These are phyloP conservation scores for Phalacrocorax brasilianus DNA, from an alignment of 2,113 vertebrate genomes.

Conservation along the genomic window DNA sequence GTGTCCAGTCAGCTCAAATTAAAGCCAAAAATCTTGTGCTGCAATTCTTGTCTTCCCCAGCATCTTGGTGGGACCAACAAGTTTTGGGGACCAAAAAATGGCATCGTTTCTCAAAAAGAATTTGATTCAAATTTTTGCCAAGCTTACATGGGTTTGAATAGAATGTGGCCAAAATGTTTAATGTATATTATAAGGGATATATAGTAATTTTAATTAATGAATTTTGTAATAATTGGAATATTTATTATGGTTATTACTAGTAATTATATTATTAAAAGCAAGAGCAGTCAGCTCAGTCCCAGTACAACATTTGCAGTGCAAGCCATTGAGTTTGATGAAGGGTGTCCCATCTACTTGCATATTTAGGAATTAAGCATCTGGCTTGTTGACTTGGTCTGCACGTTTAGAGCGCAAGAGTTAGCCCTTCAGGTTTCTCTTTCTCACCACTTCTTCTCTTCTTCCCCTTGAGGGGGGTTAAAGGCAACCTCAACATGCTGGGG, in stretches of 20 bases:
- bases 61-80: background rate
- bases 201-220: background rate
- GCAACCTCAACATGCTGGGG: background rate
- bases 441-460: background rate
- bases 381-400: rapidly evolving
- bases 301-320: background rate
- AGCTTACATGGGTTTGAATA: background rate
- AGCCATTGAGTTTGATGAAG: background rate
- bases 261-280: background rate
- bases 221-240: background rate
- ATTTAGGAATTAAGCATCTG: background rate
- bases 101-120: background rate
- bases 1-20: background rate
- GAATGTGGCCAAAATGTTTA: background rate
- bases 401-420: background rate
- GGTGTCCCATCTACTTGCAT: background rate
- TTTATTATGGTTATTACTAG: background rate
- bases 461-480: background rate
- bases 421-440: background rate
- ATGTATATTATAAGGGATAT: background rate
- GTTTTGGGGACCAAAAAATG: background rate
- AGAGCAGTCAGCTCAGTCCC: background rate
- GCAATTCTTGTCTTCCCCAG: background rate
- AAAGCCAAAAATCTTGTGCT: background rate
- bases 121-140: background rate